Evolutionary conservation across 2,797 vertebrate species (phyloP), one percentile per base, ranked within the genome.

Genomic region (Amblyraja radiata): DNA sequence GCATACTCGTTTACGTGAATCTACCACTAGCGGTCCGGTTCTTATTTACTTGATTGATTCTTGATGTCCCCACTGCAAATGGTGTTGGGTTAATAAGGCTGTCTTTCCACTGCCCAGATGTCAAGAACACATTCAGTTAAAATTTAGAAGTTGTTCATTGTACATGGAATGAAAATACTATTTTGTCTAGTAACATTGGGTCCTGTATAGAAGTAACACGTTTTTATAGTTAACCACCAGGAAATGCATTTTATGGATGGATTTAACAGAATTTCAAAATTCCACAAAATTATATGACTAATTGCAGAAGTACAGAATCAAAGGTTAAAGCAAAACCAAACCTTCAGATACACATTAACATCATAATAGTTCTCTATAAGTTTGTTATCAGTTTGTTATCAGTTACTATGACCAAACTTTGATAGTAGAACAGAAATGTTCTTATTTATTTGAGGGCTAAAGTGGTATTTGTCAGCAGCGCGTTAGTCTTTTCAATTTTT

Each of bases 311-410:
- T 21, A 4, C 25, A 84, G 81, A 58, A 61, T 84, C 81, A 84
- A 86, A 86, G 46, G 58, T 86, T 86, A 86, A 86, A n/a, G 28
- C 54, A 86, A 86, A 86, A 63, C 5, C 83, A 86, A 86, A 58
- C 83, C 9, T 63, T 61, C 39, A 86, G 54, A 58, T 58, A 86
- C 83, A 86, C 13, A 86, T 86, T 86, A 61, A 86, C 54, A n/a
- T 86, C 83, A 63, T 14, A 61, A 84, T 54, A 1, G 23, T 84
- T 84, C 81, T 84, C 21, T 13, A 23, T 14, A 25, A n/a, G 83
- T 86, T 10, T 58, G 58, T 63, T 58, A 86, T 86, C 54, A n/a
- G 83, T 86, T 10, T 58, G 28, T 63, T 58, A 86, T 86, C 54
- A 86, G 23, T n/a, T 86, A 86, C 23, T 58, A 61, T 86, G 54